A percentile compares a stretch with the other conserved stretches of the same genome.
phyloP scores from a whole-genome alignment of 2,888 invertebrate species.

The Kuschelorhynchus macadamiae region DNA sequence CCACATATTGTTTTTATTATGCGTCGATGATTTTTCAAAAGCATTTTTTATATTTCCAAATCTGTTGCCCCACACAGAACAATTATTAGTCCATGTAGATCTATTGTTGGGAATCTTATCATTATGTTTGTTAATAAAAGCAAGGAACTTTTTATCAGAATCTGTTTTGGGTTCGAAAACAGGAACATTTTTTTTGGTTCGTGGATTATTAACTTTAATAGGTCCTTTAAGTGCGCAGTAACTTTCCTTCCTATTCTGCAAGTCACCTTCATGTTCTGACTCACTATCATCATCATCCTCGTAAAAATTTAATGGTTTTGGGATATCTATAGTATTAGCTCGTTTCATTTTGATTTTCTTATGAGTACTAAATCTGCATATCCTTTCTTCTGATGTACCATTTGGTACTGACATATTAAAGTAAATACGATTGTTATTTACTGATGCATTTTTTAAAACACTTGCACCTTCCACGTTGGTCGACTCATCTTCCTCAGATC shows the following conservation, averaged over 20 bases:
- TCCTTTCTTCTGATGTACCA: slow-evolving; percentile 56
- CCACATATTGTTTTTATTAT: slow-evolving; percentile 76
- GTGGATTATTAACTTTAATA: slow-evolving; percentile 71
- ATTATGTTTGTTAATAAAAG: slow-evolving; percentile 84
- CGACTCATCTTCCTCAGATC: slow-evolving; percentile 56
- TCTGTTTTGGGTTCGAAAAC: slow-evolving; percentile 86
- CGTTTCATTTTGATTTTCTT: slow-evolving; percentile 87
- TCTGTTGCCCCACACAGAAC: slow-evolving; percentile 82
- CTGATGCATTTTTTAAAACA: slow-evolving; percentile 41
- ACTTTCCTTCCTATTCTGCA: slow-evolving; percentile 62
- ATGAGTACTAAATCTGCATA: slow-evolving; percentile 69
- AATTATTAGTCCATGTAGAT: slow-evolving; percentile 60
- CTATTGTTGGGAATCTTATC: slow-evolving; percentile 64
- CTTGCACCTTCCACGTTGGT: slow-evolving; percentile 46
- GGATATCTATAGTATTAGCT: slow-evolving; percentile 91
- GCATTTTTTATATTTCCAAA: slow-evolving; percentile 88
- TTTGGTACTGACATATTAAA: slow-evolving; percentile 49
- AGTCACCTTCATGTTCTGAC: slow-evolving; percentile 62
- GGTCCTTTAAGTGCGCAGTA: slow-evolving; percentile 73
- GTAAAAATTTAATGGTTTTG: slow-evolving; percentile 74
- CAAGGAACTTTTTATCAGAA: slow-evolving; percentile 87
- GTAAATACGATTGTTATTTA: slow-evolving; percentile 64
- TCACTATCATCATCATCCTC: slow-evolving; percentile 70
- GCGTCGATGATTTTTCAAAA: slow-evolving; percentile 76
- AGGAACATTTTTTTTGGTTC: slow-evolving; percentile 69